Evolutionary conservation across 2,113 vertebrate species (phyloP), one percentile per base, ranked within the genome.

Genomic region (Merops nubicus): DNA sequence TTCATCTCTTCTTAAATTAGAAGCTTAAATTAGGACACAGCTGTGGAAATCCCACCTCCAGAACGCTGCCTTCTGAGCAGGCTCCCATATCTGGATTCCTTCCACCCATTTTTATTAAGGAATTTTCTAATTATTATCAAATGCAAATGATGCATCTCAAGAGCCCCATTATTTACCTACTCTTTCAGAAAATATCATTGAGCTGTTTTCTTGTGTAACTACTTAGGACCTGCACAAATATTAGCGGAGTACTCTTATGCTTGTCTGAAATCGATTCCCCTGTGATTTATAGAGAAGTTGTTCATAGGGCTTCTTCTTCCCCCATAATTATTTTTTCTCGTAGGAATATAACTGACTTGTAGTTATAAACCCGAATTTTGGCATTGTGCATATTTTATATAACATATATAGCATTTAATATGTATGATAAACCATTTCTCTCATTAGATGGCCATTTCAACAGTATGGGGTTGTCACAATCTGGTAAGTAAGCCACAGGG

Each of bases 141-240:
- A 84, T 65, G 51, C 42, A 92, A 88, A 91, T 80, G 7, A 50
- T 56, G 64, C 59, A 38, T 84, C 92, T 93, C 86, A 83, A 90
- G 80, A 91, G 72, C 47, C 38, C 43, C 62, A 28, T 86, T 72
- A 93, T 89, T 96, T 83, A 73, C 86, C 36, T 65, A 6, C 48
- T 77, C 43, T 45, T 92, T 91, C 60, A 83, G 90, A 94, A 93
- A 73, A 88, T 62, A 43, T 93, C 62, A 83, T 21, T 85, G 79
- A 94, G 83, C 79, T 93, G 50, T 84, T 63, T 69, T 76, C 45
- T 90, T 69, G 17, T 73, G 60, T 62, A 74, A 70, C 79, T 89
- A 73, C 68, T 70, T 84, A 77, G 54, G 68, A 84, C 51, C 47
- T 84, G 59, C 68, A 70, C 51, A 86, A 84, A 74, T 70, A 22